phyloP scores from a whole-genome alignment of 1,140 invertebrate species.

The Lordiphosa mommai region DNA sequence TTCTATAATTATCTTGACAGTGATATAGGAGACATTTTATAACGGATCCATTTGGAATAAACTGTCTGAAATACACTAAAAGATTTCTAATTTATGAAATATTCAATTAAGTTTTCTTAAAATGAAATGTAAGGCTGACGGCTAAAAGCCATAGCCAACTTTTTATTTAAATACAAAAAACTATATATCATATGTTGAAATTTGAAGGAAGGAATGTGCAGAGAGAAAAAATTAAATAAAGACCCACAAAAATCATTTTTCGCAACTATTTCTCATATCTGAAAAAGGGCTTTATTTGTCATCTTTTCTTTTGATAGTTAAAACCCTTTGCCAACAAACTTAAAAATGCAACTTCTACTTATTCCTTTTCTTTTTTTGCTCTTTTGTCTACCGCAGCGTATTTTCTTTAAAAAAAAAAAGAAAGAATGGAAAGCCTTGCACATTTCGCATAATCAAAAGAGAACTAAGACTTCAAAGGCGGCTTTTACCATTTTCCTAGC shows the following conservation, averaged over 20 bases:
- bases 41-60: too few relatives aligned
- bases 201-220: too few relatives aligned
- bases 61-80: too few relatives aligned
- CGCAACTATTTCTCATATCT: background rate
- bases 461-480: constrained; percentile 44
- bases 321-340: constrained; percentile 24
- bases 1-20: too few relatives aligned
- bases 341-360: constrained; percentile 23
- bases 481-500: constrained; percentile 32
- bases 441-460: constrained; percentile 35
- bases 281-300: background rate
- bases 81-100: too few relatives aligned
- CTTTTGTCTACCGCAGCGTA: constrained; percentile 17
- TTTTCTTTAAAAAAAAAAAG: constrained; percentile 3
- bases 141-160: too few relatives aligned
- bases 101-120: too few relatives aligned
- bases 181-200: too few relatives aligned
- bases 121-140: too few relatives aligned
- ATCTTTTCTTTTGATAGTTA: constrained; percentile 1
- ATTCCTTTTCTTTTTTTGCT: background rate
- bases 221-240: too few relatives aligned
- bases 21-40: too few relatives aligned
- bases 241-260: background rate
- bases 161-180: too few relatives aligned
- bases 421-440: constrained; percentile 4